These are phyloP conservation scores for Hyposoter didymator DNA, from an alignment of 2,888 invertebrate species.

Conservation along the genomic window DNA sequence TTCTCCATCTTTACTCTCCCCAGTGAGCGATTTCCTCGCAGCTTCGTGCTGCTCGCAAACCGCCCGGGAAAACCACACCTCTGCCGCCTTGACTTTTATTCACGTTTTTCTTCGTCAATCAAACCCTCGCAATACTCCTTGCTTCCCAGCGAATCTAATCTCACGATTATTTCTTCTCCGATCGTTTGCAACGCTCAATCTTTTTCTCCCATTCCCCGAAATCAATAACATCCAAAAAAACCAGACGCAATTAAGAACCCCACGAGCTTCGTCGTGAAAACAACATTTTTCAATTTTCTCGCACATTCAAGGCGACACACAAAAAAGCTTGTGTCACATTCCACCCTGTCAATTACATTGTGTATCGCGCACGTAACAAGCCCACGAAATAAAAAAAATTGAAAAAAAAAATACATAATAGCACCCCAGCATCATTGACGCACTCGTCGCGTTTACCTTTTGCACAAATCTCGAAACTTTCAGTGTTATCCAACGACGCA, in stretches of 20 bases:
- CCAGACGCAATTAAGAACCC: background rate
- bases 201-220: background rate
- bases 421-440: conserved; percentile 40
- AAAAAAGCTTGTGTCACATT: conserved; percentile 2
- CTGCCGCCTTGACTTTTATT: conserved; percentile 79
- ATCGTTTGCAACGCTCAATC: background rate
- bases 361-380: conserved; percentile 28
- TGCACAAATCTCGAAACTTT: conserved; percentile 15
- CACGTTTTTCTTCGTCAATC: conserved; percentile 73
- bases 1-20: conserved; percentile 80
- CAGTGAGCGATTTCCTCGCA: conserved; percentile 79
- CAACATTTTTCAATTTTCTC: background rate
- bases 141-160: background rate
- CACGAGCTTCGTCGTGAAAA: background rate
- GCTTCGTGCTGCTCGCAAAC: conserved; percentile 70
- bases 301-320: background rate
- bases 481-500: conserved; percentile 2
- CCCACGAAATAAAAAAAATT: background rate
- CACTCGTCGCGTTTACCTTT: conserved; percentile 34
- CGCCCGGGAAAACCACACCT: conserved; percentile 83
- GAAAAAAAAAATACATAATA: background rate
- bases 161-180: background rate
- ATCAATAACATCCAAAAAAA: background rate
- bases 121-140: conserved; percentile 31
- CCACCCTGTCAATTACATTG: conserved; percentile 17